Conservation (phyloP, 2,797 vertebrate genomes). For the Lateolabrax maculatus region DNA sequence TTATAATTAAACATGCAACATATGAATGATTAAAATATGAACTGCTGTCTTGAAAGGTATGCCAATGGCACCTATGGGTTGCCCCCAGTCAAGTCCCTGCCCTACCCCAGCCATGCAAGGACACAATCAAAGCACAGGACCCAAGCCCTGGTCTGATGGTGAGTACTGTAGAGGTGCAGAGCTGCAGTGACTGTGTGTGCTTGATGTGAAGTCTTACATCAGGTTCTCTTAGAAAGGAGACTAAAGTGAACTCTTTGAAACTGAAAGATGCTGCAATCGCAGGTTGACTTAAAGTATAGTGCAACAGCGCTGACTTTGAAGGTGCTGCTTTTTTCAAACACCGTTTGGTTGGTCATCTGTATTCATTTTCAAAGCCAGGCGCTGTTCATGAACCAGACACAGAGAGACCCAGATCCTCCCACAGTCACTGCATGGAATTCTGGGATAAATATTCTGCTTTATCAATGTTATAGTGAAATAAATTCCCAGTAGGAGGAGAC, state of each 20-base stretch:
- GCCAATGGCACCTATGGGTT: slow-evolving; percentile 82
- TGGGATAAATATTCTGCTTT: background rate
- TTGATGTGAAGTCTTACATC: slow-evolving; percentile 24
- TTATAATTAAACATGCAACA: background rate
- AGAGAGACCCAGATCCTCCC: background rate
- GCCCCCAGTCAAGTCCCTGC: slow-evolving; percentile 82
- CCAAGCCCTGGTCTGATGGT: slow-evolving; percentile 91
- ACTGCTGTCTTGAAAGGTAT: slow-evolving; percentile 79
- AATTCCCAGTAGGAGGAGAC: background rate
- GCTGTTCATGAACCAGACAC: background rate
- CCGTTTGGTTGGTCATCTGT: too few species aligned
- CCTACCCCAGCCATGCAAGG: slow-evolving; percentile 85
- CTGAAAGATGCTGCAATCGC: background rate
- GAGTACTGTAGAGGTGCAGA: slow-evolving; percentile 11
- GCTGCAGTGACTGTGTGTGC: background rate
- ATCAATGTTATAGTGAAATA: background rate
- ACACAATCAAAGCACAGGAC: slow-evolving; percentile 81
- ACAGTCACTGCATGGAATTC: background rate
- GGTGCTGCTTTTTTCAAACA: too few species aligned
- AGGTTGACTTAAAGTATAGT: background rate
- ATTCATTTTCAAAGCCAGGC: too few species aligned
- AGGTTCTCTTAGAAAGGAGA: slow-evolving; percentile 26
- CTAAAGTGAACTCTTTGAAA: slow-evolving; percentile 20
- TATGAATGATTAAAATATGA: background rate
- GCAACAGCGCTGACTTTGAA: slow-evolving; percentile 8